A percentile compares a stretch with the other conserved stretches of the same genome.
Evolutionary conservation across 1,140 invertebrate genomes (phyloP).

Genomic region (Rhizoglyphus robini): DNA sequence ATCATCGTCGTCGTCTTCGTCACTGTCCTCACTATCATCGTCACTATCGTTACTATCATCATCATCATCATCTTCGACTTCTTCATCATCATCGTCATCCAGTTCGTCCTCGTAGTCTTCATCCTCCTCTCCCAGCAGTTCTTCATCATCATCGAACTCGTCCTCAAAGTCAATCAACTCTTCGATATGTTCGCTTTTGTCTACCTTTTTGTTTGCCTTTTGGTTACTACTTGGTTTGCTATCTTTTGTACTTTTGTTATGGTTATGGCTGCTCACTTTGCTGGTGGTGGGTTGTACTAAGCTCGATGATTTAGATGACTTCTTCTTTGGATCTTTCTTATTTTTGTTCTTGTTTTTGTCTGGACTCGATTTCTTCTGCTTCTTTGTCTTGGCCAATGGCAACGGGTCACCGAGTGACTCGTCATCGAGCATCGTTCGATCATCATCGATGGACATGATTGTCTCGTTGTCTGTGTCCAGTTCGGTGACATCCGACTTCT

Average conservation of each 20-base stretch:
- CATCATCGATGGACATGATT: neutral
- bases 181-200: neutral
- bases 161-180: neutral
- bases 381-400: neutral
- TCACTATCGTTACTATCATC: neutral
- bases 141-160: neutral
- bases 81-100: neutral
- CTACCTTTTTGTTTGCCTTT: neutral
- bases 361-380: neutral
- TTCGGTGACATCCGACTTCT: conserved; percentile 10
- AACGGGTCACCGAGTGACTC: neutral
- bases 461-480: conserved; percentile 9
- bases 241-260: no score
- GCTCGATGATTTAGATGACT: neutral
- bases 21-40: neutral
- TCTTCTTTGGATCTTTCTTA: neutral
- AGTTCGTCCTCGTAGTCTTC: neutral
- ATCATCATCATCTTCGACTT: neutral
- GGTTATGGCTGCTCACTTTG: no score
- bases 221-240: neutral
- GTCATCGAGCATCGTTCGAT: neutral
- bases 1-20: neutral
- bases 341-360: neutral
- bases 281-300: no score
- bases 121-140: no score